Evolutionary conservation across 2,113 vertebrate species (phyloP).

Genomic region (Pristiophorus japonicus): DNA sequence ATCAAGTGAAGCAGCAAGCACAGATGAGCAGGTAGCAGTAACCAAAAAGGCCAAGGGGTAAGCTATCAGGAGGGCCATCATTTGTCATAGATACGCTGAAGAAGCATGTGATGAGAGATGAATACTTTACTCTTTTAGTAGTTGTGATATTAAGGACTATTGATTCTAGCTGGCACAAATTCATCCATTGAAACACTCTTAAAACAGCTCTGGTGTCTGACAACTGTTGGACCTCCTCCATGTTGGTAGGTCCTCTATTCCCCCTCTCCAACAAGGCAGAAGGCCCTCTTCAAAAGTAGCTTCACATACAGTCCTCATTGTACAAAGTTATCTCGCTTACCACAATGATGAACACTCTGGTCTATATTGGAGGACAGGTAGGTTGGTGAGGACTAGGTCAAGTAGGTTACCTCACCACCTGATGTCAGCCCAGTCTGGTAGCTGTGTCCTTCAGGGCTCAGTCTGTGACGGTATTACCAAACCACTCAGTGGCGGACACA

Average conservation of each 20-base stretch:
- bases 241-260: neutral
- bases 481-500: neutral
- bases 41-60: neutral
- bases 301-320: no score
- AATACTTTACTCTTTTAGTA: neutral
- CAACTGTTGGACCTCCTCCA: neutral
- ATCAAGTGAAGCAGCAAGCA: neutral
- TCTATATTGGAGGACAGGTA: neutral
- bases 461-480: neutral
- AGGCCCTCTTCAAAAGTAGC: neutral
- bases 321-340: neutral
- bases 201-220: neutral
- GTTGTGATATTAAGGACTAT: neutral
- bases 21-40: neutral
- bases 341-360: neutral
- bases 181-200: neutral
- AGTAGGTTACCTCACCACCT: neutral
- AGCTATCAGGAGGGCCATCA: neutral
- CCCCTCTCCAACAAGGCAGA: neutral
- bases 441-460: neutral
- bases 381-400: neutral
- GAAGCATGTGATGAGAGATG: neutral
- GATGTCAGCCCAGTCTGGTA: neutral
- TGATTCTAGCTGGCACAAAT: neutral
- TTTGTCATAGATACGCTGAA: neutral